Evolutionary conservation across 2,888 invertebrate genomes (phyloP).

Genomic region (Aphidoletes aphidimyza): DNA sequence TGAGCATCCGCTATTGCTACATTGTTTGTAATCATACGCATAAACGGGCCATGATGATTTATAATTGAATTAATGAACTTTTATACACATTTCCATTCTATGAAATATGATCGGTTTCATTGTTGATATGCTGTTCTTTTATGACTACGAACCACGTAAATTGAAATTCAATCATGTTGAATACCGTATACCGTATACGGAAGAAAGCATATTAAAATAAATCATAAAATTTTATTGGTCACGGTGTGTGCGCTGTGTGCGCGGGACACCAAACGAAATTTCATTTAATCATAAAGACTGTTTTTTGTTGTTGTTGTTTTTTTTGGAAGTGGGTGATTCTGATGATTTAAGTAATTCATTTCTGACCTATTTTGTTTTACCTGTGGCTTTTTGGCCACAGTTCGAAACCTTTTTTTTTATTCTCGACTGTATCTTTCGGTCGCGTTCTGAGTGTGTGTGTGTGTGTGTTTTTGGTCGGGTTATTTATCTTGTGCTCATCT

Average conservation of each 20-base stretch:
- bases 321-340: constrained; percentile 19
- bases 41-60: background rate
- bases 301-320: background rate
- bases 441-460: background rate
- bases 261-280: background rate
- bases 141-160: constrained; percentile 1
- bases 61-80: constrained; percentile 30
- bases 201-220: constrained; percentile 44
- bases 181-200: constrained; percentile 38
- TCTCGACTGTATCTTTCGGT: background rate
- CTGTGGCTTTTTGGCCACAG: background rate
- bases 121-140: background rate
- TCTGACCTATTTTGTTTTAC: constrained; percentile 51
- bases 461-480: background rate
- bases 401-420: background rate
- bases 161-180: constrained; percentile 41
- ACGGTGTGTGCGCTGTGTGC: too few species aligned
- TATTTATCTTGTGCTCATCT: constrained; percentile 46
- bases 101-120: background rate
- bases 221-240: constrained; percentile 49
- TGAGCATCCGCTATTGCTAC: background rate
- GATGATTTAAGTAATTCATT: constrained; percentile 48
- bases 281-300: constrained; percentile 28
- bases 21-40: background rate
- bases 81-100: constrained; percentile 26